Percentiles rank a stretch among this genome's conserved stretches.
These are phyloP conservation scores for Lichenostomus cassidix DNA, from an alignment of 2,113 vertebrate species.

Conservation along the genomic window DNA sequence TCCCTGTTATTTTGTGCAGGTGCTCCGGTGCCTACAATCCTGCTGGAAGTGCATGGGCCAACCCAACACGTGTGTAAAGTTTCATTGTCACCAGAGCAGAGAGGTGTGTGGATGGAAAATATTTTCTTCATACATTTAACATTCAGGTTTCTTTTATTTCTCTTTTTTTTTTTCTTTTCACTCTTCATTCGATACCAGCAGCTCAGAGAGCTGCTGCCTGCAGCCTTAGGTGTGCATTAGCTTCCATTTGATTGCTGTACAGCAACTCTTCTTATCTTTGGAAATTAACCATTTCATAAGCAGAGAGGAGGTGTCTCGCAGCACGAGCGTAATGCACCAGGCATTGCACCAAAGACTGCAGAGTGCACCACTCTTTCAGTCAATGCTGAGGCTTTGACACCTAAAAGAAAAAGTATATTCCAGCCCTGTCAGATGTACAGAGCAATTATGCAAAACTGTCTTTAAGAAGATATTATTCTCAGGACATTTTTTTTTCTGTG, in stretches of 20 bases:
- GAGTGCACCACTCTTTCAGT: conserved; percentile 30
- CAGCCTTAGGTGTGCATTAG: conserved; percentile 32
- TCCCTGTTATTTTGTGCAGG: background rate
- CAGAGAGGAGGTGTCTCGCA: background rate
- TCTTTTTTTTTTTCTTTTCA: background rate
- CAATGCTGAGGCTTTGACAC: conserved; percentile 32
- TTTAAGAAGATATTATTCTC: conserved; percentile 11
- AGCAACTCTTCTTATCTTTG: conserved; percentile 55
- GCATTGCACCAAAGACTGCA: conserved; percentile 65
- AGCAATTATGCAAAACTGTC: conserved; percentile 29
- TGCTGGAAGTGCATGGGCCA: background rate
- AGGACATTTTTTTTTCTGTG: background rate
- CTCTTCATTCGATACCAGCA: background rate
- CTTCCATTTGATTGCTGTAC: conserved; percentile 46
- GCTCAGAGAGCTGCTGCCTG: background rate
- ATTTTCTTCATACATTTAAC: background rate
- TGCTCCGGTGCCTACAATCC: rapidly evolving
- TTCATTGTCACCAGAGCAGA: background rate
- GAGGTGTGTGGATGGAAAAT: background rate
- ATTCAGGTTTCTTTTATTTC: background rate
- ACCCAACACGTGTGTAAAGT: background rate
- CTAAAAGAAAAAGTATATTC: conserved; percentile 15
- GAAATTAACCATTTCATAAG: conserved; percentile 60
- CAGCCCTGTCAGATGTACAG: conserved; percentile 16
- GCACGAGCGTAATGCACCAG: conserved; percentile 39